A percentile compares a stretch with the other conserved stretches of the same genome.
These are phyloP conservation scores for Chloebia gouldiae DNA, from an alignment of 2,113 vertebrate species.

Conservation along the genomic window DNA sequence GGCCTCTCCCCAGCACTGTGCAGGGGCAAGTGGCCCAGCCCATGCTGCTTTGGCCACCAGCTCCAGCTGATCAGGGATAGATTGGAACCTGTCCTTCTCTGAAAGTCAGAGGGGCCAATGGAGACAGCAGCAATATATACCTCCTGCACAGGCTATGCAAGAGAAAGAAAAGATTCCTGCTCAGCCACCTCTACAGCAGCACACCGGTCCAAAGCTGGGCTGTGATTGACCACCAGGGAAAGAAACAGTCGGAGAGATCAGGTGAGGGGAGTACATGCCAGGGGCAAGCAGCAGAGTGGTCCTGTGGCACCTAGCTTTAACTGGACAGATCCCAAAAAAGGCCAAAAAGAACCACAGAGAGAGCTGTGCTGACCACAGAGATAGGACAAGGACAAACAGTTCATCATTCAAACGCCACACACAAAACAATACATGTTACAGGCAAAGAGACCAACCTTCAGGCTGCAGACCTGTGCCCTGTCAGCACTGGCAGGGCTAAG, in stretches of 20 bases:
- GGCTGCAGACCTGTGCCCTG: neutral
- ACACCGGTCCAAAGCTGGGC: neutral
- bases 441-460: neutral
- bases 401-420: neutral
- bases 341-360: neutral
- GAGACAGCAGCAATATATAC: neutral
- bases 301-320: neutral
- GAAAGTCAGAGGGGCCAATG: neutral
- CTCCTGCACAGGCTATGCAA: neutral
- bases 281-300: neutral
- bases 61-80: neutral
- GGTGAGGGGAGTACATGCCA: neutral
- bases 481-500: neutral
- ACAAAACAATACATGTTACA: neutral
- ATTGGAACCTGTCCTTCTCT: neutral
- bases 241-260: neutral
- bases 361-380: neutral
- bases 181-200: neutral
- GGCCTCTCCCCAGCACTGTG: neutral
- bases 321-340: neutral
- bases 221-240: rapidly evolving
- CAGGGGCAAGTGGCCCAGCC: neutral
- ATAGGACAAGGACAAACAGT: neutral
- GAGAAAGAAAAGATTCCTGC: neutral
- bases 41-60: rapidly evolving